Conservation (phyloP, 2,113 vertebrate genomes). For the Salvelinus namaycush region DNA sequence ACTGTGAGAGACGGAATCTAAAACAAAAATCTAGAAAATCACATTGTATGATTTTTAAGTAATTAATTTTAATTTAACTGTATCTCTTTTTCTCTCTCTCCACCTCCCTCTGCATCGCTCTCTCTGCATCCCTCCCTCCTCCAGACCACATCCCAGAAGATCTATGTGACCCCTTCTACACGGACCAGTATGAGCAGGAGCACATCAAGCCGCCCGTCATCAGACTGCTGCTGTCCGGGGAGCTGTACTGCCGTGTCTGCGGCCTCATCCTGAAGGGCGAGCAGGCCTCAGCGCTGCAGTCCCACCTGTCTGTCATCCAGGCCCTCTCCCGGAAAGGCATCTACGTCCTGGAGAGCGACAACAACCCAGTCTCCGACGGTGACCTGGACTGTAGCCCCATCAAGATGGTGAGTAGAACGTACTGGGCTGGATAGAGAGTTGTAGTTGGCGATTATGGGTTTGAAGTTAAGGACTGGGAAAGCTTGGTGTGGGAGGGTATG, state of each 20-base stretch:
- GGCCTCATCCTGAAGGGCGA: slow-evolving; percentile 87
- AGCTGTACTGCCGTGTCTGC: slow-evolving; percentile 91
- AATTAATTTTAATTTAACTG: too few relatives aligned
- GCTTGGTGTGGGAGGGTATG: neutral
- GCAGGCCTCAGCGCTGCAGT: slow-evolving; percentile 82
- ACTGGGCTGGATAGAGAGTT: neutral
- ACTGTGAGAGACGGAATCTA: too few relatives aligned
- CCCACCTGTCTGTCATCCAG: slow-evolving; percentile 90
- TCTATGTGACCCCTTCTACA: slow-evolving; percentile 79
- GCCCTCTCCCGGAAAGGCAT: slow-evolving; percentile 88
- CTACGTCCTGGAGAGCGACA: slow-evolving; percentile 89
- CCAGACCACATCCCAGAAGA: slow-evolving; percentile 90
- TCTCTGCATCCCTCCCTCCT: neutral
- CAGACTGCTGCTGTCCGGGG: slow-evolving; percentile 85
- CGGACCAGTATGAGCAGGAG: slow-evolving; percentile 84
- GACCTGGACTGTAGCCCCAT: slow-evolving; percentile 86
- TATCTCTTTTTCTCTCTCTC: neutral
- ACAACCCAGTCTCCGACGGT: slow-evolving; percentile 81
- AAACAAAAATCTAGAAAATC: too few relatives aligned
- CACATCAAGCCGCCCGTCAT: slow-evolving; percentile 93
- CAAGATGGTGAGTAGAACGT: slow-evolving; percentile 86
- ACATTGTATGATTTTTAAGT: too few relatives aligned
- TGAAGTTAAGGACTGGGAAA: neutral
- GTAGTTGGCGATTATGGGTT: neutral
- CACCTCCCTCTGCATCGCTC: neutral